Evolutionary conservation across 2,888 invertebrate species (phyloP), one percentile per base, ranked within the genome.

Genomic region (Chirona hameri): DNA sequence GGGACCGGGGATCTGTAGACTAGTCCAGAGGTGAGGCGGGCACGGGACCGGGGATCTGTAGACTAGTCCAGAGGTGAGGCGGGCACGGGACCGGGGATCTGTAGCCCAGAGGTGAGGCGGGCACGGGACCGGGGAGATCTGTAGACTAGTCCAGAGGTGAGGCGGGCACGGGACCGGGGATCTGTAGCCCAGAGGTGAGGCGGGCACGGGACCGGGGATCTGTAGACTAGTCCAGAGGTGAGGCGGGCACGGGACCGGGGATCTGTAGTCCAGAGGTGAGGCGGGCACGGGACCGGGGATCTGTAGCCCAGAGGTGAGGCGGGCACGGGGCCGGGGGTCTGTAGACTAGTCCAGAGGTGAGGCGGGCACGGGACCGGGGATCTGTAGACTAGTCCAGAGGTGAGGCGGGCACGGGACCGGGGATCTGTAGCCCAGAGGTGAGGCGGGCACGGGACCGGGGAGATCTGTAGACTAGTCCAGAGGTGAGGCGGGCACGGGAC

Each of bases 391-490:
- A 60, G 60, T 24, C 60, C 60, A 60, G 60, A 60, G 60, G 60
- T 60, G 60, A 24, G 60, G 15, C 39, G 4, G 39, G 7, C 39
- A 5, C 39, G 7, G 39, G 55, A 18, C 18, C 55, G 14, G 55
- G 15, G n/a, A n/a, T n/a, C n/a, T n/a, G n/a, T n/a, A 60, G 60
- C 60, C 60, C 60, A 60, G 60, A 60, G 60, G 60, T 60, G 60
- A 24, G 60, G 15, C 39, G 4, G 39, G 7, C 39, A 5, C 39
- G 7, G 39, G 55, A 18, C 18, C 55, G 14, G 55, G 15, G n/a
- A n/a, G n/a, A n/a, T n/a, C n/a, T n/a, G n/a, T n/a, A n/a, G n/a
- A n/a, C 24, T 24, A 60, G 60, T 24, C 60, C 60, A 60, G 60
- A 60, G 60, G 60, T 60, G 60, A 24, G 60, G 15, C 39, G 4